Evolutionary conservation across 2,797 vertebrate species (phyloP).

Genomic region (Rhincodon typus): DNA sequence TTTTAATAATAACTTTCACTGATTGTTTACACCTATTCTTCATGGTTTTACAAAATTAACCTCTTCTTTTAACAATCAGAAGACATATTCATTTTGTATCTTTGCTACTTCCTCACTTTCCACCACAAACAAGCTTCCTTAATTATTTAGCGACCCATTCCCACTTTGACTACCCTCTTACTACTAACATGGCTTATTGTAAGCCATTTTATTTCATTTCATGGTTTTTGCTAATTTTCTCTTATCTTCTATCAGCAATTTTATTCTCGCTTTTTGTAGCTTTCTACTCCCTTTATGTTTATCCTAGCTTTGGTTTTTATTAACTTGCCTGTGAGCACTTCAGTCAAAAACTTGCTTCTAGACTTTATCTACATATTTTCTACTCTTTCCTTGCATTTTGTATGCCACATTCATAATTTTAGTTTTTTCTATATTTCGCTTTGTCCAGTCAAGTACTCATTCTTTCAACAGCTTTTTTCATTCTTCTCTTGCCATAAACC

Average conservation of each 20-base stretch:
- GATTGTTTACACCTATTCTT: background rate
- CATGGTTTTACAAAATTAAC: background rate
- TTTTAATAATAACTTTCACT: background rate
- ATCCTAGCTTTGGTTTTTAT: background rate
- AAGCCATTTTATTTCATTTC: background rate
- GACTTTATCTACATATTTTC: background rate
- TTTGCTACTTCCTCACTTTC: background rate
- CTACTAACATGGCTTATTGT: background rate
- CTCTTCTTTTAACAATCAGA: background rate
- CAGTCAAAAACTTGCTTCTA: background rate
- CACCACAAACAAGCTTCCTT: background rate
- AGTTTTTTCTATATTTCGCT: background rate
- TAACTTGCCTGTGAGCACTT: background rate
- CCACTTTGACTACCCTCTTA: background rate
- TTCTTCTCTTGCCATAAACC: background rate
- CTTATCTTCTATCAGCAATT: background rate
- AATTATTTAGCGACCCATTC: background rate
- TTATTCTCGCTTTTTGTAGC: background rate
- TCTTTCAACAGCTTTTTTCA: background rate
- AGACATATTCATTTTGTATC: background rate
- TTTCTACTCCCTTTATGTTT: background rate
- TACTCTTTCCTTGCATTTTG: background rate
- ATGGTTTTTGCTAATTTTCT: background rate
- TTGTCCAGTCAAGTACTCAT: background rate
- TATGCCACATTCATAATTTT: background rate